Evolutionary conservation across 2,888 invertebrate species (phyloP).

Genomic region (Embidobia sp.): DNA sequence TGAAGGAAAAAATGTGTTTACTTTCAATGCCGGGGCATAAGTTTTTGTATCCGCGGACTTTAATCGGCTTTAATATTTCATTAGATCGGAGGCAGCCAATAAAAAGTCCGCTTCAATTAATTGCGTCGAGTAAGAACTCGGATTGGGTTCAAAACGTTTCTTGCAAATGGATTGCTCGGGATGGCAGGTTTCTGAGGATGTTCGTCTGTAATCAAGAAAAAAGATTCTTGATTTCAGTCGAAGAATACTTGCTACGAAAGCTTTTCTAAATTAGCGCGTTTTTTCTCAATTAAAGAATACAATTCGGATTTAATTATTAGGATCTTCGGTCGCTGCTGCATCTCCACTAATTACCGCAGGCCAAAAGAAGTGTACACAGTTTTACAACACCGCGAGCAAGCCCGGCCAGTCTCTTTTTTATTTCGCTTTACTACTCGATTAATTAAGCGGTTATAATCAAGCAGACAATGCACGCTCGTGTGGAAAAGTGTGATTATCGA

Average conservation of each 20-base stretch:
- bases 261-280: too few relatives aligned
- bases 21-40: too few relatives aligned
- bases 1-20: too few relatives aligned
- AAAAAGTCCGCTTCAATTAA: constrained; percentile 1
- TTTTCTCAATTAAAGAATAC: too few relatives aligned
- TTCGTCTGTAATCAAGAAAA: too few relatives aligned
- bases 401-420: neutral
- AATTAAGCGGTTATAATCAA: constrained; percentile 33
- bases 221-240: too few relatives aligned
- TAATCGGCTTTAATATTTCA: neutral
- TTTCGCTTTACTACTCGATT: constrained; percentile 21
- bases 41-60: too few relatives aligned
- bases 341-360: constrained; percentile 12
- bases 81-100: neutral
- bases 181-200: too few relatives aligned
- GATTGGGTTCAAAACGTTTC: too few relatives aligned
- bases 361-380: constrained; percentile 13
- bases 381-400: constrained; percentile 7
- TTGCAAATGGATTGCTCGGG: too few relatives aligned
- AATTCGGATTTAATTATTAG: neutral
- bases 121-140: neutral
- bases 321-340: neutral
- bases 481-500: constrained; percentile 53
- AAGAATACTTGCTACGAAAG: too few relatives aligned
- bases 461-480: constrained; percentile 27